These are phyloP conservation scores for Ahaetulla prasina DNA, from an alignment of 2,113 vertebrate species.

Conservation along the genomic window DNA sequence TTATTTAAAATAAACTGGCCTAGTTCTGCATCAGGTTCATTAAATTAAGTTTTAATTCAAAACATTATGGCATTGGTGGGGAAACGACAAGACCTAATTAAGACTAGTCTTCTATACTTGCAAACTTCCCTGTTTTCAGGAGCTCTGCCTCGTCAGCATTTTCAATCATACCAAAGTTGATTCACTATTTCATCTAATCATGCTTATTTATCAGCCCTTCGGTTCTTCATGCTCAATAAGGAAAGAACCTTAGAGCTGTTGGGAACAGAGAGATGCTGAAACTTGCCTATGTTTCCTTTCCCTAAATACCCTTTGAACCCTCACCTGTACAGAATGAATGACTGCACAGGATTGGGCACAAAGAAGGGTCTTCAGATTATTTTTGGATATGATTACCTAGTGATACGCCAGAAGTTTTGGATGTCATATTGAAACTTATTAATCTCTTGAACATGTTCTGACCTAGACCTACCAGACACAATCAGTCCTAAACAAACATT, in stretches of 20 bases:
- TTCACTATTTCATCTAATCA: not conserved
- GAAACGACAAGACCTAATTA: not conserved
- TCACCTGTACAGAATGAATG: not conserved
- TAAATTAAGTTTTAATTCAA: not conserved
- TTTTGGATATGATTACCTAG: not conserved
- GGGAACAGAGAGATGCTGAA: not conserved
- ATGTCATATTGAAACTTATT: not conserved
- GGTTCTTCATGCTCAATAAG: not conserved
- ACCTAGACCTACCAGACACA: too few species aligned
- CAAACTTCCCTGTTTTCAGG: not conserved
- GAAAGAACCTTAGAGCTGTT: not conserved
- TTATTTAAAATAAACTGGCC: slow-evolving; percentile 40
- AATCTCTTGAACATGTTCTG: not conserved
- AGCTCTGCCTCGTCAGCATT: not conserved
- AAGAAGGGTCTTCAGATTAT: not conserved
- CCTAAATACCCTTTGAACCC: not conserved
- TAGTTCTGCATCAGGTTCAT: slow-evolving; percentile 14
- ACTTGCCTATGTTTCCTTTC: not conserved
- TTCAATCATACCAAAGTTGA: not conserved
- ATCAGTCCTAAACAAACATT: too few species aligned
- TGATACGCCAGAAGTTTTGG: not conserved
- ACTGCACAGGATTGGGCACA: not conserved
- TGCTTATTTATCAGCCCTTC: not conserved
- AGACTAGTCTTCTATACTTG: not conserved
- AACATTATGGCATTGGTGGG: accelerated